Percentiles rank a stretch among this genome's conserved stretches.
These are phyloP conservation scores for Hyperoplus lanceolatus DNA, from an alignment of 2,797 vertebrate genomes.

Conservation along the genomic window DNA sequence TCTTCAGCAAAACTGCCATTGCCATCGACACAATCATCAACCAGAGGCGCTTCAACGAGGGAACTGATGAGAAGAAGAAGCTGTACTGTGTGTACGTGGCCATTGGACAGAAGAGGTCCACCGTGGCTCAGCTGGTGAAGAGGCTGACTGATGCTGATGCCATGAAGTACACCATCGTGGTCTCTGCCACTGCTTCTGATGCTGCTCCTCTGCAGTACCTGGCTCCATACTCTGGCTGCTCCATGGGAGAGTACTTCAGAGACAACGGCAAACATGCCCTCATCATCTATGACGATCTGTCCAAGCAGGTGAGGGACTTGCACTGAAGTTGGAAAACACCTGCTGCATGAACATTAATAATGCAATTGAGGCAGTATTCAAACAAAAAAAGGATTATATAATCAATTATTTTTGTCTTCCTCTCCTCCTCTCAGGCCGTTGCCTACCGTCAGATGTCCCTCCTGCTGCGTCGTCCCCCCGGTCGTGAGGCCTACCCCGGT, in stretches of 20 bases:
- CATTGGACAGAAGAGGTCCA: slow-evolving; percentile 98
- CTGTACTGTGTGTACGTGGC: slow-evolving; percentile 99
- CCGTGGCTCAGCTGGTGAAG: slow-evolving; percentile 98
- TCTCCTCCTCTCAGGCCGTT: slow-evolving; percentile 87
- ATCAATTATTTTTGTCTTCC: neutral
- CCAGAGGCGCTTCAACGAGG: slow-evolving; percentile 98
- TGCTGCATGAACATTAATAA: no score
- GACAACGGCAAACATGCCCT: slow-evolving; percentile 97
- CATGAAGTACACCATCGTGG: slow-evolving; percentile 99
- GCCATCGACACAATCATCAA: slow-evolving; percentile 99
- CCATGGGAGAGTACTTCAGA: slow-evolving; percentile 99
- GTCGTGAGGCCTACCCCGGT: slow-evolving; percentile 97
- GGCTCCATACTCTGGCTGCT: slow-evolving; percentile 98
- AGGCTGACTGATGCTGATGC: slow-evolving; percentile 95
- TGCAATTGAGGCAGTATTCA: neutral
- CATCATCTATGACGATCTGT: slow-evolving; percentile 99
- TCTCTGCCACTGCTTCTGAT: slow-evolving; percentile 96
- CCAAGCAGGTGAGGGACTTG: slow-evolving; percentile 91
- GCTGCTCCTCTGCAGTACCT: slow-evolving; percentile 98
- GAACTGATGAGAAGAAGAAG: slow-evolving; percentile 98
- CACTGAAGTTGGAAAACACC: neutral
- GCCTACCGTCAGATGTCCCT: slow-evolving; percentile 99
- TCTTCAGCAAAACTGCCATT: slow-evolving; percentile 96
- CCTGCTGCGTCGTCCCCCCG: slow-evolving; percentile 96
- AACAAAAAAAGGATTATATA: neutral